Conservation (phyloP, 35 echinoderm and acorn worm genomes). For the Heliocidaris erythrogramma region DNA sequence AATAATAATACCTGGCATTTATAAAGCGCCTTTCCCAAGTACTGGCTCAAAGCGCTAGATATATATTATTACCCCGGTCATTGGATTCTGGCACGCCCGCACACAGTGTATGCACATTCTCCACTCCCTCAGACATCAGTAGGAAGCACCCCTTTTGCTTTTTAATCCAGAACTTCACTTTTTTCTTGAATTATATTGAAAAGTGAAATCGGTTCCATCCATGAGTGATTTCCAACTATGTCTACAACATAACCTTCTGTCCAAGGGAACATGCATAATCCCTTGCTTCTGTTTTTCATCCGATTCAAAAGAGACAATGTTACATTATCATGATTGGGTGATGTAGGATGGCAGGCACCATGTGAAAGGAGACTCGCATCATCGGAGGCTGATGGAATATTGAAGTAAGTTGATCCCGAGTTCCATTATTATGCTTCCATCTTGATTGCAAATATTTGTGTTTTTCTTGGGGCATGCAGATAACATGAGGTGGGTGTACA, state of each 20-base stretch:
- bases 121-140: too few species aligned
- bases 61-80: too few species aligned
- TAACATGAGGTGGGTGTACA: background rate
- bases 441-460: background rate
- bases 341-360: background rate
- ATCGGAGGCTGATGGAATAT: background rate
- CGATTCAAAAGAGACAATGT: background rate
- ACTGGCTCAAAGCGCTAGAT: too few species aligned
- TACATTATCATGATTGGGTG: background rate
- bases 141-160: too few species aligned
- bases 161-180: background rate
- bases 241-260: background rate
- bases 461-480: background rate
- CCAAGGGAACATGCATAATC: background rate
- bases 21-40: too few species aligned
- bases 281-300: background rate
- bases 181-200: background rate
- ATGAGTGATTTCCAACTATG: background rate
- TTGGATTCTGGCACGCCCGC: too few species aligned
- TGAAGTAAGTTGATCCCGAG: background rate
- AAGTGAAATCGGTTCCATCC: background rate
- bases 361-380: background rate
- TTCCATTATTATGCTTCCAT: slow-evolving; percentile 1
- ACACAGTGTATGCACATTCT: too few species aligned
- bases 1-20: too few species aligned